Evolutionary conservation across 2,888 invertebrate species (phyloP), one percentile per base, ranked within the genome.

Genomic region (Pterostichus niger): DNA sequence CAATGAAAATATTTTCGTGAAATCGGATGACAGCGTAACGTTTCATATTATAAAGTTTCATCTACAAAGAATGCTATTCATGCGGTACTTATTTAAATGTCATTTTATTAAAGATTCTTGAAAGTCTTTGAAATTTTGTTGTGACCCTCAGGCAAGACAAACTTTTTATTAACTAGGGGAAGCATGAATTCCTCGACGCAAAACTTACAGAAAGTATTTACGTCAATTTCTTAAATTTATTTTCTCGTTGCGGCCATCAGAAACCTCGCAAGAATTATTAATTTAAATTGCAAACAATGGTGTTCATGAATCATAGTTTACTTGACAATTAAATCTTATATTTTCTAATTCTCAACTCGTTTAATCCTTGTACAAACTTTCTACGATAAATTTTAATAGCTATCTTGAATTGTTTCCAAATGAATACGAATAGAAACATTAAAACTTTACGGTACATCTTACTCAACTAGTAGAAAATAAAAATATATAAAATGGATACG

Each of bases 91-190:
- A 56, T 76, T 40, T 54, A 52, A 76, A 56, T 76, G 76, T 76
- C 76, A 76, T 76, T 76, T 76, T 76, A 76, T 56, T 76, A 52
- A 76, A 76, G 76, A 76, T 76, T 76, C 56, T 33, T 76, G 24
- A 40, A 76, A 33, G 76, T 76, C 56, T 76, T 76, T 76, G 56
- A 54, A 52, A 76, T 76, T 75, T 54, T 52, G 33, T 54, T 35
- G 33, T 33, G 75, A 75, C 75, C 52, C 54, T 35, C 13, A 7
- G 73, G 73, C 73, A n/a, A 46, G n/a, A 35, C 5, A 40, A 76
- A 52, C 33, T 76, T 76, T 76, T 76, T 33, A 54, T 56, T 54
- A 76, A 35, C 33, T 76, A 10, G 44, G n/a, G 33, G 13, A 68
- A 13, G 40, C 13, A 33, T n/a, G 40, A 71, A 71, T 40, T 71